Evolutionary conservation across 2,888 invertebrate genomes (phyloP).

Genomic region (Drosophila seclusa): DNA sequence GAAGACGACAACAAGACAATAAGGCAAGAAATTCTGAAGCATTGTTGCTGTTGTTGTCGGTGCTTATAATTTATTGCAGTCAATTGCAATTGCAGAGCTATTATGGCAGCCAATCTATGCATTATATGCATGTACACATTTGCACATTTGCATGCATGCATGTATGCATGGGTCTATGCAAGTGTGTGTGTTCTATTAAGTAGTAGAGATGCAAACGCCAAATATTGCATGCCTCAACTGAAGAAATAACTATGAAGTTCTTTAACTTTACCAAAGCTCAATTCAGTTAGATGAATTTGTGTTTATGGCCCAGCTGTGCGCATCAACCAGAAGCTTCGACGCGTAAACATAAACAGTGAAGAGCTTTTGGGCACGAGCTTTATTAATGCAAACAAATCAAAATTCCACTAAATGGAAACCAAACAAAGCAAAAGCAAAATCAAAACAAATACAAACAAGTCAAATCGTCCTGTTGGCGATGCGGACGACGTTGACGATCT

Average conservation of each 20-base stretch:
- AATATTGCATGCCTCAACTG: conserved; percentile 28
- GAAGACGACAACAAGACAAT: conserved; percentile 1
- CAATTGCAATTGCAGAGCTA: conserved; percentile 63
- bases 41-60: conserved; percentile 25
- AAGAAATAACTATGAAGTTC: not conserved
- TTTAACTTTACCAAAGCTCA: conserved; percentile 1
- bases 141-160: not conserved
- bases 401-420: conserved; percentile 1
- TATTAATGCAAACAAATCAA: conserved; percentile 10
- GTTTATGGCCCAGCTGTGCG: conserved; percentile 21
- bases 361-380: conserved; percentile 30
- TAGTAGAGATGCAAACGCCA: conserved; percentile 9
- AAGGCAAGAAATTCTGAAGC: not conserved
- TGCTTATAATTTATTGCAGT: conserved; percentile 62
- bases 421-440: conserved; percentile 30
- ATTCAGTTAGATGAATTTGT: not conserved
- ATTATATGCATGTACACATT: not conserved
- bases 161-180: not conserved
- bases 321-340: conserved; percentile 32
- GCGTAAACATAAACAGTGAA: conserved; percentile 41
- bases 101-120: conserved; percentile 42
- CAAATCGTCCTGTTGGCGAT: not conserved
- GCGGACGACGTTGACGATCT: not conserved
- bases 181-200: conserved; percentile 24
- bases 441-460: not conserved